Evolutionary conservation across 1,140 invertebrate genomes (phyloP).

Genomic region (Brachionus rubens): DNA sequence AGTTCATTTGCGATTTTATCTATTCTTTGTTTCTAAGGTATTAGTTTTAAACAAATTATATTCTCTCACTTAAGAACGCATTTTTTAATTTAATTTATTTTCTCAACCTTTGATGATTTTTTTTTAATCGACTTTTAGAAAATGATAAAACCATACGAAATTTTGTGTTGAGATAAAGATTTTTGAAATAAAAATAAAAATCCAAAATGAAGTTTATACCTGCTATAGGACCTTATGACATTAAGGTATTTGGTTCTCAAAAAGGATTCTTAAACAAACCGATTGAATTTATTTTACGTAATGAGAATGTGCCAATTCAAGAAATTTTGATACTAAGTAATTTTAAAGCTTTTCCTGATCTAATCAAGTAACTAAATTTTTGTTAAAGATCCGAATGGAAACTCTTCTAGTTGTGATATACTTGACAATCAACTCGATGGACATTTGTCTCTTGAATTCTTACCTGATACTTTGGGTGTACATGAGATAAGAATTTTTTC

Average conservation of each 20-base stretch:
- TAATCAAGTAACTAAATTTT: neutral
- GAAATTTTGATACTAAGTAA: slow-evolving; percentile 38
- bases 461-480: neutral
- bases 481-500: slow-evolving; percentile 33
- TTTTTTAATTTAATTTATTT: too few species aligned
- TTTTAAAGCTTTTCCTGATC: neutral
- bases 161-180: too few species aligned
- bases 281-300: neutral
- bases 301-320: neutral
- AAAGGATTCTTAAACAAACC: slow-evolving; percentile 10
- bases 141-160: too few species aligned
- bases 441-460: neutral
- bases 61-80: too few species aligned
- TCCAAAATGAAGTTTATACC: slow-evolving; percentile 31
- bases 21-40: too few species aligned
- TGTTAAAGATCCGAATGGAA: neutral
- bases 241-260: slow-evolving; percentile 10
- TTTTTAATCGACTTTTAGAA: too few species aligned
- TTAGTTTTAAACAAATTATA: too few species aligned
- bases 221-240: neutral
- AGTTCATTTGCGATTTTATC: too few species aligned
- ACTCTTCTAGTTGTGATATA: neutral
- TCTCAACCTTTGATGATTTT: too few species aligned
- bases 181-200: too few species aligned
- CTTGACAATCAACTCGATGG: neutral